Evolutionary conservation across 2,113 vertebrate genomes (phyloP), one percentile per base, ranked within the genome.

Genomic region (Hemichromis elongatus): DNA sequence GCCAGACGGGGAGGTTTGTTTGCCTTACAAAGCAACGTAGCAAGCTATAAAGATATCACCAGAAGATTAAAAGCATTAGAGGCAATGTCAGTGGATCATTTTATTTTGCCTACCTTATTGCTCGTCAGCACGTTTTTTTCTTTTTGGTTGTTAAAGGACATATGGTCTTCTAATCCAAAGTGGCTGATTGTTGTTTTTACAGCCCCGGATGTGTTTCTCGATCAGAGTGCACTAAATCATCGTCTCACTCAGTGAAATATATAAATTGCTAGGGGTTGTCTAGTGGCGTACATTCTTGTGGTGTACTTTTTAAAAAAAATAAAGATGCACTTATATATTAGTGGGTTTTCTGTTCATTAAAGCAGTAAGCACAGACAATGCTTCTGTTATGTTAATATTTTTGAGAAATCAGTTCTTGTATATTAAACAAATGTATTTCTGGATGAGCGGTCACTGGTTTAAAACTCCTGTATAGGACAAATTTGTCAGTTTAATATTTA

Each of bases 111-210:
- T 75, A 82, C 82, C 61, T 13, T 57, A 80, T 68, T 90, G 57
- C 87, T 83, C 84, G 92, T 95, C 93, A 94, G 93, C 92, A 94
- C 63, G 84, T 89, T 70, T 89, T 11, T 52, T 35, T 78, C n/a
- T 68, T 79, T 77, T 78, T 90, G 90, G 88, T 93, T 95, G 81
- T 90, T 94, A 93, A 93, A 94, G 87, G 86, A 91, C 88, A 90
- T 94, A 85, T 87, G 87, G 90, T 88, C 89, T 89, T 94, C 93
- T 94, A 93, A 94, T 93, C 89, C 85, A 87, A 93, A 91, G 91
- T 92, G 92, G 88, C 87, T 92, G 92, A 94, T 94, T 92, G 92
- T 93, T 92, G 91, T 90, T 94, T 96, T 95, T 94, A 96, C 80
- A 89, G 88, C 88, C 79, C 91, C 12, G 84, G 91, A 95, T 94